These are phyloP conservation scores for Oryzias curvinotus DNA, from an alignment of 2,113 vertebrate species.

Conservation along the genomic window DNA sequence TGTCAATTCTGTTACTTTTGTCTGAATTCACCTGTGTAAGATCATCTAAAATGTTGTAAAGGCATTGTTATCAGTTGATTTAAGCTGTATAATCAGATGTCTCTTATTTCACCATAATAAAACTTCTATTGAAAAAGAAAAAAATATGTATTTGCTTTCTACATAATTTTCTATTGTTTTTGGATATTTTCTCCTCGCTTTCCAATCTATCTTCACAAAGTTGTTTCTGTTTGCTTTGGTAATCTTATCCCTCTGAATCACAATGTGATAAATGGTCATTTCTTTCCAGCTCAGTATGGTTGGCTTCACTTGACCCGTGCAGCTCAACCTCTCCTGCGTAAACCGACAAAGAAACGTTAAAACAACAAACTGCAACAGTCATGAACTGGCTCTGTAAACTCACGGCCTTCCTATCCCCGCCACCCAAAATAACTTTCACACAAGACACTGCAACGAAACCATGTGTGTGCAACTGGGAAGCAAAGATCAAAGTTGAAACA, in stretches of 20 bases:
- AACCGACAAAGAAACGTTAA: conserved; percentile 38
- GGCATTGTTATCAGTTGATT: conserved; percentile 16
- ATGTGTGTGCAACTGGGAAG: conserved; percentile 5
- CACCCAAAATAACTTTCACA: conserved; percentile 24
- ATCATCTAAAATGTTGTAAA: conserved; percentile 30
- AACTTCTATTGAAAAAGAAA: neutral
- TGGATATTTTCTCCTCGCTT: conserved; percentile 8
- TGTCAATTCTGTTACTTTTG: conserved; percentile 35
- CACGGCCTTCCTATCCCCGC: conserved; percentile 30
- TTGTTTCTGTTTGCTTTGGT: conserved; percentile 38
- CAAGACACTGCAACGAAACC: conserved; percentile 1
- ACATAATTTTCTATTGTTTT: neutral
- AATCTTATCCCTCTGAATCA: conserved; percentile 76
- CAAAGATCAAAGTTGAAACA: conserved; percentile 28
- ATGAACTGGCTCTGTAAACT: conserved; percentile 20
- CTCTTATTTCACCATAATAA: neutral
- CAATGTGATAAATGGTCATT: conserved; percentile 80
- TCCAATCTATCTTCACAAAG: conserved; percentile 25
- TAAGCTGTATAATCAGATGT: neutral
- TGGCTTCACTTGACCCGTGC: conserved; percentile 69
- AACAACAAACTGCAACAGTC: conserved; percentile 64
- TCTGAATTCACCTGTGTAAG: conserved; percentile 36
- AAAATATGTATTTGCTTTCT: neutral
- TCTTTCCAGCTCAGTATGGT: conserved; percentile 74
- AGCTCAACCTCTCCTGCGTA: conserved; percentile 53